Evolutionary conservation across 2,797 vertebrate species (phyloP).

Genomic region (Miichthys miiuy): DNA sequence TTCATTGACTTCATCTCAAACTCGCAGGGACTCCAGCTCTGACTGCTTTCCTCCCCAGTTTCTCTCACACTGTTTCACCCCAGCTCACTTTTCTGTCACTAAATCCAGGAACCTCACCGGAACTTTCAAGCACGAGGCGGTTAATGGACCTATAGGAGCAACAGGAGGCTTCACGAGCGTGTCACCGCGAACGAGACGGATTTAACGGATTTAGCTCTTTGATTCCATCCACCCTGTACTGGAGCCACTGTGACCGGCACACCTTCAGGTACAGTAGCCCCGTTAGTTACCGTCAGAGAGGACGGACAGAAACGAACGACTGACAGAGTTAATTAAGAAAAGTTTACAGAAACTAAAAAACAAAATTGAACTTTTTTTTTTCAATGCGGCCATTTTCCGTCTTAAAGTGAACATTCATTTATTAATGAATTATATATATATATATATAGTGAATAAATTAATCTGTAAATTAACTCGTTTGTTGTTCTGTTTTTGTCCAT

Average conservation of each 20-base stretch:
- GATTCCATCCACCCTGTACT: not conserved
- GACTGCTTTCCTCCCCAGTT: not conserved
- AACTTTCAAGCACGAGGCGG: slow-evolving; percentile 22
- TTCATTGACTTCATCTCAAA: slow-evolving; percentile 42
- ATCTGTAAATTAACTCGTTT: not conserved
- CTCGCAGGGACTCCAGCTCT: slow-evolving; percentile 33
- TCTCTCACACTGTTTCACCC: not conserved
- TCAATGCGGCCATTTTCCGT: fast-evolving
- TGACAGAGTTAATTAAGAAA: not conserved
- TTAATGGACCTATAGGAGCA: slow-evolving; percentile 38
- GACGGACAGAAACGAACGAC: not conserved
- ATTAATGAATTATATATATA: too few species aligned
- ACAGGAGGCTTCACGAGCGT: slow-evolving; percentile 50
- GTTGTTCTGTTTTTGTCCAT: not conserved
- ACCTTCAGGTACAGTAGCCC: slow-evolving; percentile 27
- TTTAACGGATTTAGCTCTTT: slow-evolving; percentile 9
- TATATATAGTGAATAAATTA: not conserved
- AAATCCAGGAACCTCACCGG: not conserved
- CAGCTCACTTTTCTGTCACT: not conserved
- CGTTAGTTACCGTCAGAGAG: not conserved
- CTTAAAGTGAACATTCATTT: not conserved
- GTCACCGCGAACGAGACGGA: not conserved
- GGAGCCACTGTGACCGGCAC: slow-evolving; percentile 27
- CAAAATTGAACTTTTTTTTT: not conserved
- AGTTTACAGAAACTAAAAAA: not conserved